Base-by-base conservation (phyloP, 1,140 invertebrate species). In the Protaetia brevitarsis region DNA sequence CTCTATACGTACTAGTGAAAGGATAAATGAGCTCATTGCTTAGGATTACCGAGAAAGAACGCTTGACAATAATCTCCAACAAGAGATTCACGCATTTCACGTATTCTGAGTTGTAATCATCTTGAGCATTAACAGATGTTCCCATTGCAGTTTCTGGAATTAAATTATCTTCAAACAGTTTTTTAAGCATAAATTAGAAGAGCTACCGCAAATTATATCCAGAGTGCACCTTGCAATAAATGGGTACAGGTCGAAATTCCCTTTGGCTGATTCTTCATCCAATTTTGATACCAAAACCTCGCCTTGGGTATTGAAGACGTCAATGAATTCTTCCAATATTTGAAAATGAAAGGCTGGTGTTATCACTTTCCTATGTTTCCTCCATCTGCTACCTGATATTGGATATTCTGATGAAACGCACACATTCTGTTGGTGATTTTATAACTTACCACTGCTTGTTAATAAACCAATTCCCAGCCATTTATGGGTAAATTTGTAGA, bases 291-390 rank as follows among this genome's bases (percentile, higher is more conserved):
- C 69, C 62, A 92, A 73, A 28, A 84, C 78, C 7, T 80, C 59
- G 10, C 26, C 23, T 11, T 7, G 7, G 1, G 59, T 34, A 61
- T 61, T 36, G 30, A 96, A 93, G 2, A 83, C 74, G 75, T 81
- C 72, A 69, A 83, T 76, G 84, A 94, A 96, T 71, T 88, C 84
- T 58, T 94, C 87, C 1, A 96, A 78, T 59, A 95, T 92, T 72
- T 88, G 88, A 73, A 94, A 94, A 77, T 95, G 93, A 75, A 96
- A n/a, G n/a, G n/a, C n/a, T n/a, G n/a, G n/a, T n/a, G n/a, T n/a
- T n/a, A n/a, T n/a, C 56, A 95, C 82, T 78, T 91, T 93, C 16
- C 94, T 81, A n/a, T 91, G 80, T 11, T 81, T 79, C 45, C 85
- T 84, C 94, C 94, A 96, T 75, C 92, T 91, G n/a, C 76, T 70